Percentiles rank a stretch among this genome's conserved stretches.
These are phyloP conservation scores for Centropyge bicolor DNA, from an alignment of 2,797 vertebrate genomes.

Conservation along the genomic window DNA sequence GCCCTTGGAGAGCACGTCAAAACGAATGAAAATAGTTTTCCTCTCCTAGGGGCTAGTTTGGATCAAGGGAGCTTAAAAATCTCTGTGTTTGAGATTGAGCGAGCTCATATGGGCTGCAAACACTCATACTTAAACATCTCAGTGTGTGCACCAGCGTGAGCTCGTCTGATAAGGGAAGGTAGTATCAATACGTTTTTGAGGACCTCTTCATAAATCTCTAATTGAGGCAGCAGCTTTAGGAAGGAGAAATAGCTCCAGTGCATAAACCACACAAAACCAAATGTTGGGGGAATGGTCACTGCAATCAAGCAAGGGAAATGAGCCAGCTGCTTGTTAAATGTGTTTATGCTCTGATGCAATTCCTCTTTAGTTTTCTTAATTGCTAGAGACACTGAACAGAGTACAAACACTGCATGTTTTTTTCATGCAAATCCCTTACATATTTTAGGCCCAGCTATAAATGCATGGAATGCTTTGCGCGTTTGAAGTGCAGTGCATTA, in stretches of 20 bases:
- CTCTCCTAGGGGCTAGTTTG: conserved; percentile 50
- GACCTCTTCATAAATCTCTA: conserved; percentile 51
- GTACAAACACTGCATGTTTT: conserved; percentile 63
- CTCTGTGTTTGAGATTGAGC: conserved; percentile 43
- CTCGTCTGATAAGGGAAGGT: conserved; percentile 51
- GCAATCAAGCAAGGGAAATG: conserved; percentile 63
- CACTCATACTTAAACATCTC: conserved; percentile 34
- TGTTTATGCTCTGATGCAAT: conserved; percentile 69
- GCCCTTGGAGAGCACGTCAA: conserved; percentile 24
- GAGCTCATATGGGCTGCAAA: conserved; percentile 23
- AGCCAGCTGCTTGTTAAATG: conserved; percentile 67
- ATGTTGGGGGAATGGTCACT: conserved; percentile 64
- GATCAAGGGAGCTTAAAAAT: conserved; percentile 52
- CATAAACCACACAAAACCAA: conserved; percentile 48
- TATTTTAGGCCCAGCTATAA: conserved; percentile 74
- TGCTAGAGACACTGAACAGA: conserved; percentile 67
- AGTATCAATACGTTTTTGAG: conserved; percentile 41
- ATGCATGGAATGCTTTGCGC: conserved; percentile 66
- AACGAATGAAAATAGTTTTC: conserved; percentile 47
- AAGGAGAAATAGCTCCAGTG: conserved; percentile 31
- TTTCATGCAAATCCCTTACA: conserved; percentile 74
- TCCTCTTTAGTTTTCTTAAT: conserved; percentile 73
- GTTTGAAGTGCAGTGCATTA: conserved; percentile 77
- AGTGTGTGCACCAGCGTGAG: conserved; percentile 47
- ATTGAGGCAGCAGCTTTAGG: conserved; percentile 58